phyloP scores from a whole-genome alignment of 2,888 invertebrate genomes.

The Apamea epomidion region DNA sequence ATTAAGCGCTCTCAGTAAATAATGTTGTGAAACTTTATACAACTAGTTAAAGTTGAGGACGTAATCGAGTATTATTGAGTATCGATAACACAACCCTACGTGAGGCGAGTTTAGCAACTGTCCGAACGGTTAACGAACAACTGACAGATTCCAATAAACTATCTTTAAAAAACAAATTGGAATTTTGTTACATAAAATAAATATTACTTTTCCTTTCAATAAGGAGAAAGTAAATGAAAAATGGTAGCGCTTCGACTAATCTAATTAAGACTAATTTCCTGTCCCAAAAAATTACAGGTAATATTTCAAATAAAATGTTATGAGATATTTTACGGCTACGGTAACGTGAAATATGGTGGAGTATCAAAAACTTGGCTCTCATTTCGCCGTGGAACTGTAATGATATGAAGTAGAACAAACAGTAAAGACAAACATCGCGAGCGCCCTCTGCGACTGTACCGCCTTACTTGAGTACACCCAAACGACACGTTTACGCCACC shows the following conservation, averaged over 20 bases:
- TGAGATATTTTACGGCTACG: conserved; percentile 21
- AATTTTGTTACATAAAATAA: conserved; percentile 3
- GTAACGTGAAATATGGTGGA: conserved; percentile 19
- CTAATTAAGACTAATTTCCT: conserved; percentile 56
- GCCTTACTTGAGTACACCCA: conserved; percentile 32
- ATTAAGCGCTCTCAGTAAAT: background rate
- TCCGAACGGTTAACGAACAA: conserved; percentile 11
- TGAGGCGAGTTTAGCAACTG: conserved; percentile 10
- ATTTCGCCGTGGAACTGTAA: conserved; percentile 6
- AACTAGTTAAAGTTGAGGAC: conserved; percentile 32
- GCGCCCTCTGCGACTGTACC: conserved; percentile 32
- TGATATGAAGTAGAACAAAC: conserved; percentile 26
- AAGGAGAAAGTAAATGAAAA: conserved; percentile 26
- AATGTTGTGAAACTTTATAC: background rate
- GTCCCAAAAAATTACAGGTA: conserved; percentile 36
- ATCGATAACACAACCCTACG: conserved; percentile 10
- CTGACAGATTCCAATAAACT: conserved; percentile 13
- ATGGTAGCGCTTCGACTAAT: conserved; percentile 37
- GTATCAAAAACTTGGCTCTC: conserved; percentile 10
- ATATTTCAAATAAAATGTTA: conserved; percentile 45
- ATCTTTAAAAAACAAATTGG: conserved; percentile 6
- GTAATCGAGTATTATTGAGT: conserved; percentile 9
- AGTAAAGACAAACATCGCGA: conserved; percentile 25
- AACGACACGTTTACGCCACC: conserved; percentile 49
- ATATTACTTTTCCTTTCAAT: conserved; percentile 25